Evolutionary conservation across 2,888 invertebrate genomes (phyloP), one percentile per base, ranked within the genome.

Genomic region (Geotrupes spiniger): DNA sequence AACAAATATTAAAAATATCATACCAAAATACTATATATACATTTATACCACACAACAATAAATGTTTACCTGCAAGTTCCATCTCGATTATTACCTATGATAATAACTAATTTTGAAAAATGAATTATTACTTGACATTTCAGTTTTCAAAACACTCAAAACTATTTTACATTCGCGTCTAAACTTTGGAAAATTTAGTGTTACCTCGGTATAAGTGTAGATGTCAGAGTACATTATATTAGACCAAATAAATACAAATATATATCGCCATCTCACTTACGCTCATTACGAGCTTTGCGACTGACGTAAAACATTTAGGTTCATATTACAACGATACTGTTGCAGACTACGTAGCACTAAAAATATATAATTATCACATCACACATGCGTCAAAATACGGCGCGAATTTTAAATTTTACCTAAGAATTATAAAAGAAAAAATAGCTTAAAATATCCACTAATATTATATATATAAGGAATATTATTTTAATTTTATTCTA

Each of bases 21-120:
- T 15, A 25, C 33, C 42, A 37, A 37, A 47, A 47, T 37, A 36
- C 51, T 26, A 43, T 14, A 38, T 10, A 42, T 36, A 17, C 39
- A 26, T 46, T 25, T 50, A 53, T 53, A 49, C 52, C 53, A 41
- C 49, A 47, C 50, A 57, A 51, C 33, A 52, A 46, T 49, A 46
- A 51, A 57, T 57, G 62, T 63, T 65, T 63, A 68, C 68, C 65
- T 60, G 64, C 63, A 57, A 63, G 52, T 59, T 66, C 63, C 61
- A 63, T 62, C 59, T 63, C 63, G 59, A 64, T 66, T 67, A 68
- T 68, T 63, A 62, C 58, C 60, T 61, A 63, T 58, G 52, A 55
- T 47, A 53, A 46, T 46, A 50, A 26, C 45, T 51, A 45, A 45
- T 37, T 52, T 47, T 56, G 42, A 47, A 41, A 31, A 40, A 33